Evolutionary conservation across 2,888 invertebrate genomes (phyloP).

Genomic region (Deroplatys truncata): DNA sequence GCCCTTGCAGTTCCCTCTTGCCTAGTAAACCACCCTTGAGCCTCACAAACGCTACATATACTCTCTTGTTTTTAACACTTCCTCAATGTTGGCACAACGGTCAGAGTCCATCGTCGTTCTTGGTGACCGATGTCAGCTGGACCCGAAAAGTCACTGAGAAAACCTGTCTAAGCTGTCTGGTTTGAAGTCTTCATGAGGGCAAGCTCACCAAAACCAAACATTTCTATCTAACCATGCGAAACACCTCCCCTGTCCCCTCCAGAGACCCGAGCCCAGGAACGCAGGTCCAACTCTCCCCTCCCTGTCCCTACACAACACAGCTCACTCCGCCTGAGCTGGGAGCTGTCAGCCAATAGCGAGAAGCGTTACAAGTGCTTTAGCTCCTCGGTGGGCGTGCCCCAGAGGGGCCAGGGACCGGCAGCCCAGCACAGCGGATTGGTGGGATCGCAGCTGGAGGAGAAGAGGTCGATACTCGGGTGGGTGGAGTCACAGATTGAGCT

Average conservation of each 20-base stretch:
- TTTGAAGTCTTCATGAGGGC: neutral
- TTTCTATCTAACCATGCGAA: neutral
- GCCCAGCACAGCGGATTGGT: neutral
- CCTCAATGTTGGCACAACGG: no score
- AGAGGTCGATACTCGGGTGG: neutral
- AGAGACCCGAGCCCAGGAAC: neutral
- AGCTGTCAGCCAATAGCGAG: neutral
- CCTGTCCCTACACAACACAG: neutral
- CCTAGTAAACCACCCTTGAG: neutral
- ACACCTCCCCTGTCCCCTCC: neutral
- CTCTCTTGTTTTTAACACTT: no score
- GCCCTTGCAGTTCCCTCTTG: neutral
- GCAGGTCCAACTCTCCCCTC: neutral
- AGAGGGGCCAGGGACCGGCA: neutral
- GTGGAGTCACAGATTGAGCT: slow-evolving; percentile 26
- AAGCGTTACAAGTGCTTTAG: neutral
- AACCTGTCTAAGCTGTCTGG: neutral
- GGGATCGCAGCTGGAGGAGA: neutral
- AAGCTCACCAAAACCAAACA: neutral
- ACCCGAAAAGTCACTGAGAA: neutral
- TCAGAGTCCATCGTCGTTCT: neutral
- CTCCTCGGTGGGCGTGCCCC: neutral
- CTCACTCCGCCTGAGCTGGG: neutral
- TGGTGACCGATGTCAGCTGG: neutral
- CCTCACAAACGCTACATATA: no score